Conservation (phyloP, 2,797 vertebrate genomes). For the Sebastes trivittatus region DNA sequence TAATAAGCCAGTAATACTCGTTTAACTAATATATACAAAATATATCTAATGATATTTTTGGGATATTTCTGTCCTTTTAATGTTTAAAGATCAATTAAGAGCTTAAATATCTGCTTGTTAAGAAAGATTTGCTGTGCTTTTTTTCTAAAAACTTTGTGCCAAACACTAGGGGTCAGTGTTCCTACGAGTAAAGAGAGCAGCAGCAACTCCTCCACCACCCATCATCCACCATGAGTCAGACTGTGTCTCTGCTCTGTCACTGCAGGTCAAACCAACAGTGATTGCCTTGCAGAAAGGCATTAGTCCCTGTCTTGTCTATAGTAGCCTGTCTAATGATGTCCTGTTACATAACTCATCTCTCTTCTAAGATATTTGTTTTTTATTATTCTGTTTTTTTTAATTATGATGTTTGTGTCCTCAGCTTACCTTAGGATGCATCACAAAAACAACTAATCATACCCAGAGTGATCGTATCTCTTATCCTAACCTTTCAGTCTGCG, state of each 20-base stretch:
- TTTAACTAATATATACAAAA: background rate
- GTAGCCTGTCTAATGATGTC: slow-evolving; percentile 17
- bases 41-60: background rate
- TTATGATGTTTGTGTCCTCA: background rate
- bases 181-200: slow-evolving; percentile 17
- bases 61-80: background rate
- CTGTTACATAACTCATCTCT: slow-evolving; percentile 13
- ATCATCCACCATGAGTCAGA: background rate
- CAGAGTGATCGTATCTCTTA: background rate
- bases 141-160: background rate
- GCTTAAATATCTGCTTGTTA: background rate
- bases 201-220: background rate
- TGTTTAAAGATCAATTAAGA: background rate
- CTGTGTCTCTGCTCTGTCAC: slow-evolving; percentile 18
- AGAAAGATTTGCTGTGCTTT: background rate
- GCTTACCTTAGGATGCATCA: background rate
- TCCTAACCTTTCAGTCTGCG: background rate
- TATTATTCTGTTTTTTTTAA: background rate
- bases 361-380: background rate
- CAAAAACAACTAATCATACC: background rate
- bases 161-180: slow-evolving; percentile 75
- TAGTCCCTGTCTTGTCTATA: background rate
- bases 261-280: slow-evolving; percentile 22
- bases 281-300: slow-evolving; percentile 9
- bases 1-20: background rate